These are phyloP conservation scores for Hydropsyche betteni DNA, from an alignment of 2,888 invertebrate species.

Conservation along the genomic window DNA sequence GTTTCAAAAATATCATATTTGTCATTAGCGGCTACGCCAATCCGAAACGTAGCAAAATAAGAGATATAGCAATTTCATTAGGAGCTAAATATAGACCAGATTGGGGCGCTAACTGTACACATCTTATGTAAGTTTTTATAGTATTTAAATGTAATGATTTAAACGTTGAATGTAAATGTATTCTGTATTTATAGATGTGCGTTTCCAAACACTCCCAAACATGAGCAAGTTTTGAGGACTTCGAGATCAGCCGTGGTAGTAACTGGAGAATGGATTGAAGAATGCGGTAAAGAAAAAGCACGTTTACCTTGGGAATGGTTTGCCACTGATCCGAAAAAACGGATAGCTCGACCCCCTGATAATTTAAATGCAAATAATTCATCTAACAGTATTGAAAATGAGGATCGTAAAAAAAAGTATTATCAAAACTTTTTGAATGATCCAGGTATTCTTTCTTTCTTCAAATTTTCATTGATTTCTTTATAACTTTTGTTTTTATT, in stretches of 20 bases:
- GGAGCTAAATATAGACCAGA: constrained; percentile 82
- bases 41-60: constrained; percentile 75
- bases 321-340: constrained; percentile 65
- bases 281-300: constrained; percentile 69
- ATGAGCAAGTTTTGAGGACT: constrained; percentile 73
- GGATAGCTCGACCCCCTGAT: constrained; percentile 50
- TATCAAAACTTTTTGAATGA: constrained; percentile 20
- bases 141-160: neutral
- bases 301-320: constrained; percentile 73
- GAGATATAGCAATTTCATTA: constrained; percentile 76
- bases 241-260: constrained; percentile 70
- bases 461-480: too few relatives aligned
- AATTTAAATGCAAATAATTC: constrained; percentile 22
- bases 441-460: neutral
- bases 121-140: constrained; percentile 76
- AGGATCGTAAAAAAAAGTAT: constrained; percentile 32
- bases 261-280: constrained; percentile 77
- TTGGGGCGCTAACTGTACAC: constrained; percentile 81
- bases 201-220: constrained; percentile 89
- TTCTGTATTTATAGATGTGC: constrained; percentile 75
- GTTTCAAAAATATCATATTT: constrained; percentile 73
- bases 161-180: neutral
- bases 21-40: constrained; percentile 90
- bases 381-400: constrained; percentile 38
- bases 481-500: too few relatives aligned